A percentile compares a stretch with the other conserved stretches of the same genome.
Evolutionary conservation across 2,888 invertebrate species (phyloP).

Genomic region (Aethes cnicana): DNA sequence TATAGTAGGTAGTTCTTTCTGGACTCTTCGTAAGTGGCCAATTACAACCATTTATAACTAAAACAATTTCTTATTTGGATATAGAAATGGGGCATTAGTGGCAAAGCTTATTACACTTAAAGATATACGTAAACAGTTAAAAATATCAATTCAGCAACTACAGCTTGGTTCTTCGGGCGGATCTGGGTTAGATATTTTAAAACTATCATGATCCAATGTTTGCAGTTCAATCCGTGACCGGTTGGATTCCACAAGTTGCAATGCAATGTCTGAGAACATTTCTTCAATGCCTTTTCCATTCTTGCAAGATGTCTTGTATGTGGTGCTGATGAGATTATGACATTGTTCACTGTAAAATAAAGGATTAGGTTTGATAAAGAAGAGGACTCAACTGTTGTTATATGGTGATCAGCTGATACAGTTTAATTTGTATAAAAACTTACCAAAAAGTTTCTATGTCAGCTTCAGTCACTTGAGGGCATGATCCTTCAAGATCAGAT

Average conservation of each 20-base stretch:
- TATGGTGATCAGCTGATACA: too few relatives aligned
- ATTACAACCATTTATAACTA: too few relatives aligned
- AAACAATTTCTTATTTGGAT: too few relatives aligned
- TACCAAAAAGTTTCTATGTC: conserved; percentile 95
- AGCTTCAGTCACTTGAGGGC: conserved; percentile 90
- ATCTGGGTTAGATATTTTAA: conserved; percentile 86
- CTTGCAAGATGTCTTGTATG: conserved; percentile 95
- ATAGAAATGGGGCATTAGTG: neutral
- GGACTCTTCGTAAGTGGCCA: too few relatives aligned
- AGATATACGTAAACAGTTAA: neutral
- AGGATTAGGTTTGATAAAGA: neutral
- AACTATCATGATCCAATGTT: conserved; percentile 88
- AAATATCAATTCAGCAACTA: conserved; percentile 57
- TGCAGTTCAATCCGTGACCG: conserved; percentile 92
- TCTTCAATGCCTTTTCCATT: conserved; percentile 92
- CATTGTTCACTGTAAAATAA: conserved; percentile 89
- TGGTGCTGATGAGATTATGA: conserved; percentile 93
- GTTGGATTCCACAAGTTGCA: conserved; percentile 89
- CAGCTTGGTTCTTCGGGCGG: conserved; percentile 79
- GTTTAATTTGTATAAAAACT: conserved; percentile 40
- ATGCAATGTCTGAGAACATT: conserved; percentile 95
- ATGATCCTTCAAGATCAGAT: conserved; percentile 88
- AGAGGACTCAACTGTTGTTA: too few relatives aligned
- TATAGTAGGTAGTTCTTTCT: too few relatives aligned
- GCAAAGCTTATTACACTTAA: conserved; percentile 17